phyloP scores from a whole-genome alignment of 2,888 invertebrate species.

The Drosophila hamatofila region DNA sequence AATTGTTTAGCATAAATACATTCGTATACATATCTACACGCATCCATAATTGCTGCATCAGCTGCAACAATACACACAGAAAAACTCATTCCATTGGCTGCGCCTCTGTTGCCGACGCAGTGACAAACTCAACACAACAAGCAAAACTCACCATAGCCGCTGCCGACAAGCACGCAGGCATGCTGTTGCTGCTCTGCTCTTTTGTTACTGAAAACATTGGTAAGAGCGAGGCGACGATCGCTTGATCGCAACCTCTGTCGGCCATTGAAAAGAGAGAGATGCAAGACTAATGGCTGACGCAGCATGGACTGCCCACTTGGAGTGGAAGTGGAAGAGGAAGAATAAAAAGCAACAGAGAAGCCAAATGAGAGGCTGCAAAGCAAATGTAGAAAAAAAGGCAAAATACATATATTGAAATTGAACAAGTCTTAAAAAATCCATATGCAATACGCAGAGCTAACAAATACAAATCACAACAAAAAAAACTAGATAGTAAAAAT shows the following conservation, averaged over 20 bases:
- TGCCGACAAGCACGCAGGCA: slow-evolving; percentile 28
- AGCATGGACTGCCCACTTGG: slow-evolving; percentile 63
- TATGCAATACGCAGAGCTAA: slow-evolving; percentile 38
- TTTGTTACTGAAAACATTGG: slow-evolving; percentile 21
- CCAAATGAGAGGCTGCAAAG: slow-evolving; percentile 10
- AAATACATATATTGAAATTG: slow-evolving; percentile 2
- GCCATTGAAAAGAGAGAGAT: slow-evolving; percentile 65
- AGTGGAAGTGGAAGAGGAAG: slow-evolving; percentile 20
- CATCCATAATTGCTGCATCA: slow-evolving; percentile 38
- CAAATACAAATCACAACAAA: slow-evolving; percentile 22
- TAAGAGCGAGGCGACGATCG: slow-evolving; percentile 61
- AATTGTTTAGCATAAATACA: not conserved
- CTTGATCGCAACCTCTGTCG: slow-evolving; percentile 43
- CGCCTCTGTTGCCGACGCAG: slow-evolving; percentile 18
- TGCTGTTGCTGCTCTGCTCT: slow-evolving; percentile 48
- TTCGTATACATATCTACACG: not conserved
- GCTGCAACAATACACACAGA: slow-evolving; percentile 34
- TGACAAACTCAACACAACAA: slow-evolving; percentile 55
- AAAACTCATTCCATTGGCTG: slow-evolving; percentile 29
- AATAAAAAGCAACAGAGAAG: slow-evolving; percentile 21
- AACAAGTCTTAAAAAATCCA: slow-evolving; percentile 24
- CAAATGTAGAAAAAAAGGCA: not conserved
- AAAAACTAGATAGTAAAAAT: slow-evolving; percentile 51
- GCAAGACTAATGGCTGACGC: slow-evolving; percentile 79
- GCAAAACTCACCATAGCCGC: slow-evolving; percentile 47